Percentiles rank a stretch among this genome's conserved stretches.
phyloP scores from a whole-genome alignment of 1,140 invertebrate species.

The Drosophila sp. region DNA sequence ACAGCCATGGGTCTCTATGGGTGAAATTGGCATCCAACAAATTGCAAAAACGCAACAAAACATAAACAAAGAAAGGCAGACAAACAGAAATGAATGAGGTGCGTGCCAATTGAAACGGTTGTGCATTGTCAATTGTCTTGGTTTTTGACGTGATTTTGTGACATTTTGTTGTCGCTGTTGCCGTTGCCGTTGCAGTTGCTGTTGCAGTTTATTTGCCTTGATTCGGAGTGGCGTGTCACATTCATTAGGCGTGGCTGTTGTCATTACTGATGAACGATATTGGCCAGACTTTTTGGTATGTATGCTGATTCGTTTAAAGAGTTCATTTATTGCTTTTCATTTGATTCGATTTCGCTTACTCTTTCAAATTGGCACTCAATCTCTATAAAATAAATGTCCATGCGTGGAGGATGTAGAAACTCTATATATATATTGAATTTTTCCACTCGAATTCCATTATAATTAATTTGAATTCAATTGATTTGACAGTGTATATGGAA shows the following conservation, averaged over 20 bases:
- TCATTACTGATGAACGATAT: neutral
- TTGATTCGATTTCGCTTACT: too few species aligned
- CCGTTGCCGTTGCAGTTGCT: too few species aligned
- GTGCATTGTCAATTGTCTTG: neutral
- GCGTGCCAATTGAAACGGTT: slow-evolving; percentile 10
- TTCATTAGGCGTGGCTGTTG: slow-evolving; percentile 6
- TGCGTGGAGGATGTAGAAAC: too few species aligned
- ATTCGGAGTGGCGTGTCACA: neutral
- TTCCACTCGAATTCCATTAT: neutral
- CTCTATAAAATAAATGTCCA: too few species aligned
- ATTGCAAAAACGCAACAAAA: neutral
- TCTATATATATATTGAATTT: too few species aligned
- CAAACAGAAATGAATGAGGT: slow-evolving; percentile 9
- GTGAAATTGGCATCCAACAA: neutral
- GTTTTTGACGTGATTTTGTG: slow-evolving; percentile 1
- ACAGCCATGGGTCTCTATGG: neutral
- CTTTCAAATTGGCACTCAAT: too few species aligned
- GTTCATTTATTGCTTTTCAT: too few species aligned
- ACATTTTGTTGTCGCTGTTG: neutral
- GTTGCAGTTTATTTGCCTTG: neutral
- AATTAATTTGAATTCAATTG: neutral
- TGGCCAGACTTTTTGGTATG: too few species aligned
- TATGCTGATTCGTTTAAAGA: too few species aligned
- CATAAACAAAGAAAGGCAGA: neutral
- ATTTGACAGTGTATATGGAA: neutral